Percentiles rank a stretch among this genome's conserved stretches.
Conservation (phyloP, 1,140 invertebrate species). For the Platyscapa corneri region DNA sequence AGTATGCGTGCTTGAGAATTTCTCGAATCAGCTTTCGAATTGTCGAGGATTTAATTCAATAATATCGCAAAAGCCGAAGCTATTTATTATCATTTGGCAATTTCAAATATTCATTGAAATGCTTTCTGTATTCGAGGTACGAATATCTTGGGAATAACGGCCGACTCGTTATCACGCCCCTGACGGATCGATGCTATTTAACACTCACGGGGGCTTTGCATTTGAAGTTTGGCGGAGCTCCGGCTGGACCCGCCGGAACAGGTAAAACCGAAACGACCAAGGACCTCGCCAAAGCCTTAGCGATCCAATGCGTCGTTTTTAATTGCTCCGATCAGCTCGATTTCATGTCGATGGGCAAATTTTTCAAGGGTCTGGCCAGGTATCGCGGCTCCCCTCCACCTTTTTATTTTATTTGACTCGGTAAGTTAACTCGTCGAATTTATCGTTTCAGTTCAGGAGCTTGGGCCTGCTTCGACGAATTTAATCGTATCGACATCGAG, state of each 20-base stretch:
- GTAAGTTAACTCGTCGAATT: not conserved
- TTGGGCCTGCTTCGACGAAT: no score
- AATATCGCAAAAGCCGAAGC: no score
- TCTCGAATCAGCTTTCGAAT: not conserved
- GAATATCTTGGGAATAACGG: constrained; percentile 82
- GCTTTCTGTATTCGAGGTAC: constrained; percentile 67
- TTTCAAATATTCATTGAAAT: not conserved
- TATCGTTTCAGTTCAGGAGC: constrained; percentile 78
- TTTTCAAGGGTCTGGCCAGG: constrained; percentile 77
- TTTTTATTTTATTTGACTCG: no score
- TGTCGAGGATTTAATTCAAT: not conserved
- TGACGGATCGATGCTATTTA: constrained; percentile 85
- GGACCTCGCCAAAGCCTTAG: constrained; percentile 84
- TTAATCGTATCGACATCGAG: constrained; percentile 84
- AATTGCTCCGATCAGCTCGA: constrained; percentile 86
- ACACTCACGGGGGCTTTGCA: constrained; percentile 82
- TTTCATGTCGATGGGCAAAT: constrained; percentile 83
- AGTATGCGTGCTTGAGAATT: not conserved
- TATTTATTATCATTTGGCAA: not conserved
- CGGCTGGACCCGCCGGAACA: constrained; percentile 84
- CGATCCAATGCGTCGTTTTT: constrained; percentile 85
- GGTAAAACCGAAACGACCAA: constrained; percentile 87
- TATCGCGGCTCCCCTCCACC: constrained; percentile 47
- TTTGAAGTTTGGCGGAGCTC: constrained; percentile 83
- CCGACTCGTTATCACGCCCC: constrained; percentile 85